Evolutionary conservation across 1,140 invertebrate genomes (phyloP), one percentile per base, ranked within the genome.

Genomic region (Macrobrachium rosenbergii): DNA sequence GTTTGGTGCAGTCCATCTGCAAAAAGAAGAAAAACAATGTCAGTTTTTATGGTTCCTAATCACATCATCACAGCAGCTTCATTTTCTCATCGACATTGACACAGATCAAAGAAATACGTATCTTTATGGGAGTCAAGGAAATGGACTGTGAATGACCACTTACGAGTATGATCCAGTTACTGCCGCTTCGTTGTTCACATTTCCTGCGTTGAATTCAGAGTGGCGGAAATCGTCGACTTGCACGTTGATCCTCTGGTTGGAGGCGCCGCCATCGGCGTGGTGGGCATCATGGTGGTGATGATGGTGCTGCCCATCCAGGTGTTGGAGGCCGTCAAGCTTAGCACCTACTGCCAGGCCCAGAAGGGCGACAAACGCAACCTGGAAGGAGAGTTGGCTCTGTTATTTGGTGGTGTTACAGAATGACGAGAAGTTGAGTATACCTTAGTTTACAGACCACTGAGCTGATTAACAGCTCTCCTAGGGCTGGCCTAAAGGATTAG

Each of bases 1-100:
- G n/a, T 86, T 86, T 19, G 84, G 84, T 28, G 84, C 84, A 3
- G 64, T 86, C 64, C 77, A 86, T 59, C 84, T 86, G 84, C 23
- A 76, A 19, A 23, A 5, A 37, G n/a, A 23, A n/a, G 19, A 23
- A 76, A 76, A 76, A n/a, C 0, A 69, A 69, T 69, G 64, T 0
- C n/a, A 69, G n/a, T 5, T 17, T 10, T 21, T 37, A 37, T n/a
- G 2, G n/a, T 23, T n/a, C 17, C 73, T 19, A 37, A 16, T 17
- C 14, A 28, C 11, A 6, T 19, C 37, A 12, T 52, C 8, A 28
- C 12, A 14, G 45, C 12, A 77, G 10, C 11, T 23, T n/a, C n/a
- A 28, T 37, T 21, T 77, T 11, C 12, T 37, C 11, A 77, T 21
- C 8, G 37, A 28, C 21, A 76, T 21, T 23, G n/a, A 76, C 7